Base-by-base conservation (phyloP, 1,140 invertebrate species). In the Sinonovacula constricta region DNA sequence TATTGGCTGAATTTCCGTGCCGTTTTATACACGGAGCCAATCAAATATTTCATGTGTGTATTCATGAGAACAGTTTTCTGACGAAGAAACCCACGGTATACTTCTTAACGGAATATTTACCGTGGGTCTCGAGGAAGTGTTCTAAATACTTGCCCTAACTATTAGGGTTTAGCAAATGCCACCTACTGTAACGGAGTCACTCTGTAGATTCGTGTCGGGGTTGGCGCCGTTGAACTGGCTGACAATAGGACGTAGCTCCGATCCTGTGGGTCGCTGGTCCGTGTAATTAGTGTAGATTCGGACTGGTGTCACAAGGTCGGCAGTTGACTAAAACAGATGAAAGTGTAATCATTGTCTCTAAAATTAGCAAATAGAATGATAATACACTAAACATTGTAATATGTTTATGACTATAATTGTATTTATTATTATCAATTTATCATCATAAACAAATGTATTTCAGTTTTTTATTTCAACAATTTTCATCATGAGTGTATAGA, bases 301-400 rank as follows among this genome's bases (percentile, higher is more conserved):
- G 0, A 76, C 72, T 33, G 72, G 72, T 5, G 72, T 76, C 24
- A 76, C 62, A 5, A 76, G 31, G 34, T 76, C 63, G 10, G 51
- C 39, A 18, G 72, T 67, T 3, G 72, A 57, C 72, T 76, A 31
- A 31, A 74, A 63, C n/a, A n/a, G n/a, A n/a, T n/a, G n/a, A n/a
- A n/a, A n/a, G n/a, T n/a, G n/a, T n/a, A n/a, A n/a, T n/a, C n/a
- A n/a, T n/a, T n/a, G n/a, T n/a, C n/a, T n/a, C n/a, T n/a, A n/a
- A n/a, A n/a, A n/a, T n/a, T n/a, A n/a, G n/a, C n/a, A n/a, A n/a
- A n/a, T n/a, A n/a, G n/a, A n/a, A n/a, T n/a, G n/a, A n/a, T n/a
- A n/a, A n/a, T n/a, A n/a, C n/a, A n/a, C n/a, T n/a, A n/a, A n/a
- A n/a, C n/a, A n/a, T n/a, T n/a, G n/a, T n/a, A n/a, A n/a, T n/a